Base-by-base conservation (phyloP, 2,888 invertebrate species). In the Drosophila diplacantha region DNA sequence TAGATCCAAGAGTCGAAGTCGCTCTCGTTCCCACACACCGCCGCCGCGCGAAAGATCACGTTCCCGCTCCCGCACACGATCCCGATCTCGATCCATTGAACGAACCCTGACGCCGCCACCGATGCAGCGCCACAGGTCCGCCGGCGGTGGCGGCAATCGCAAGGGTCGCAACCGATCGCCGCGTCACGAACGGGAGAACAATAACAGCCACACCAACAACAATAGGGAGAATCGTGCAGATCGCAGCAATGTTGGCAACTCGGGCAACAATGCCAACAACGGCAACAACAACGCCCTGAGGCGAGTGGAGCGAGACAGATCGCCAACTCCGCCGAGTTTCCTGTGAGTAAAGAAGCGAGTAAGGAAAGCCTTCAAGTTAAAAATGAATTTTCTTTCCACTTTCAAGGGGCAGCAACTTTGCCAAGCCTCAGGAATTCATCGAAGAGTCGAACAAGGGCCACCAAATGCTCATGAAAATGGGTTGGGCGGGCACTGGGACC, bases 401-500 rank as follows among this genome's bases (percentile, higher is more conserved):
- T 86, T 62, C 74, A 74, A 78, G 87, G 88, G 81, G 84, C 16
- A 79, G 83, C 5, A 88, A 72, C 69, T 86, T 85, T 57, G 74
- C 84, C 31, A 88, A 88, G 70, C 88, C 77, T 61, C 90, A 82
- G 53, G 91, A 93, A 73, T 94, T 94, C 70, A 89, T 95, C 62
- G 96, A 97, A 85, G 92, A 96, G 60, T 93, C 93, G 67, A 99
- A 99, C 89, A 98, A 97, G 87, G 99, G 99, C 0, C 99, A 99
- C 89, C 97, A 98, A 89, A 92, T 99, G 90, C 91, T 99, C 66
- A 95, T 94, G 89, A 97, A 97, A 90, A 99, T 99, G 98, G 99
- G 98, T 4, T 99, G 99, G 99, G 93, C 94, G 65, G 93, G 95
- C 51, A 84, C 88, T 9, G 98, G 98, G 37, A 93, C 93, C 38